Base-by-base conservation (phyloP, 2,113 vertebrate species). In the Centrocercus urophasianus region DNA sequence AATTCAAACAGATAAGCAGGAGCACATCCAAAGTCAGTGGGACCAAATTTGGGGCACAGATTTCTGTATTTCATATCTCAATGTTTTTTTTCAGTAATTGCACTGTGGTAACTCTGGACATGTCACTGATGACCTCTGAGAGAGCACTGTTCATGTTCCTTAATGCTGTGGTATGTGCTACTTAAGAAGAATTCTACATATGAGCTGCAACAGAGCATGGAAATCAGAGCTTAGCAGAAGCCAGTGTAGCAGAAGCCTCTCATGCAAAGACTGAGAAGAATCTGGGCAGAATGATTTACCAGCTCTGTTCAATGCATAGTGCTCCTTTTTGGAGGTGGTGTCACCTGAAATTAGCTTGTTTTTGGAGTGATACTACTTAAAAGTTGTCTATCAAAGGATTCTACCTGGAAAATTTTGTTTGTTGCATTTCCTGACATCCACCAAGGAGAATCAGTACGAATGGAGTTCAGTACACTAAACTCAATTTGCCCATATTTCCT, bases 361-460 rank as follows among this genome's bases (percentile, higher is more conserved):
- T 96, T 93, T 54, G 89, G n/a, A 85, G 32, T 42, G 6, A 6
- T 64, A 81, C 54, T 85, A 24, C 71, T 92, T 94, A 56, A 32
- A 84, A 83, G 82, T 48, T 19, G 2, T 83, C 6, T 75, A 74
- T 48, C 36, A 88, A 20, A 70, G 38, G 61, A 36, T 20, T 19
- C 10, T 57, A 22, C 38, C 6, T 45, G 50, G 3, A 92, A 42
- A 91, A 32, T 76, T 83, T 78, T 76, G 7, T 89, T 90, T 76
- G 50, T 79, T 90, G 52, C 36, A 56, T 74, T 93, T 91, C 22
- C 30, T 88, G 52, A 65, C 18, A 57, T 42, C 24, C 74, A 16
- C 40, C 17, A 74, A 11, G 32, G 24, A 34, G 24, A 77, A 66
- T 67, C 92, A 10, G 22, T 63, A 21, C 66, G 25, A 93, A 85